Percentiles rank a stretch among this genome's conserved stretches.
Conservation (phyloP, 2,113 vertebrate species). For the Paraplagusia blochii region DNA sequence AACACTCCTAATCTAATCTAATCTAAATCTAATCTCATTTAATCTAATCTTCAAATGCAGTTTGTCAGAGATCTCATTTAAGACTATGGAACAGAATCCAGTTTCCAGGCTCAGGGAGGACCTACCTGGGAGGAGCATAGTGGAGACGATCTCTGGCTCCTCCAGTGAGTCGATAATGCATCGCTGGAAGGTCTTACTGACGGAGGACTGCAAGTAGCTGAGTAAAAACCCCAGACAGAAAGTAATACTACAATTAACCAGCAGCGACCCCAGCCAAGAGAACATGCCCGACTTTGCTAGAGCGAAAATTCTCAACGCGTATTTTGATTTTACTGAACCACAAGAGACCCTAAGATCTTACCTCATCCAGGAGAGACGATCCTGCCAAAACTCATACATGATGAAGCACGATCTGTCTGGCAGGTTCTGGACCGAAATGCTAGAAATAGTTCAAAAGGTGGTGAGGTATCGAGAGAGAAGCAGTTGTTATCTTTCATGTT, state of each 20-base stretch:
- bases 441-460: slow-evolving; percentile 33
- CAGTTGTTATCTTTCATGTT: slow-evolving; percentile 8
- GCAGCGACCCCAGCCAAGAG: neutral
- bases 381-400: slow-evolving; percentile 92
- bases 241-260: neutral
- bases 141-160: slow-evolving; percentile 68
- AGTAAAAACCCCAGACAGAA: slow-evolving; percentile 16
- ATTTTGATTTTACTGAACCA: neutral
- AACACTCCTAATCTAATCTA: neutral
- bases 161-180: slow-evolving; percentile 67
- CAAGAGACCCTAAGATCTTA: slow-evolving; percentile 30
- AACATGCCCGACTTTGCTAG: slow-evolving; percentile 1
- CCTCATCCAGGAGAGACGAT: slow-evolving; percentile 92
- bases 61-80: neutral
- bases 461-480: neutral
- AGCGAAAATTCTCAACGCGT: slow-evolving; percentile 7
- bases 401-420: slow-evolving; percentile 84
- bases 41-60: too few relatives aligned
- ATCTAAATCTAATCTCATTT: too few relatives aligned
- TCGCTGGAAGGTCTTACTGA: slow-evolving; percentile 71
- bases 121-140: slow-evolving; percentile 72
- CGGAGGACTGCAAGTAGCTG: slow-evolving; percentile 88
- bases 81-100: neutral
- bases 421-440: slow-evolving; percentile 86
- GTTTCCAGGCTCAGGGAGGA: neutral